phyloP scores from a whole-genome alignment of 2,797 vertebrate species.

The Mastacembelus armatus region DNA sequence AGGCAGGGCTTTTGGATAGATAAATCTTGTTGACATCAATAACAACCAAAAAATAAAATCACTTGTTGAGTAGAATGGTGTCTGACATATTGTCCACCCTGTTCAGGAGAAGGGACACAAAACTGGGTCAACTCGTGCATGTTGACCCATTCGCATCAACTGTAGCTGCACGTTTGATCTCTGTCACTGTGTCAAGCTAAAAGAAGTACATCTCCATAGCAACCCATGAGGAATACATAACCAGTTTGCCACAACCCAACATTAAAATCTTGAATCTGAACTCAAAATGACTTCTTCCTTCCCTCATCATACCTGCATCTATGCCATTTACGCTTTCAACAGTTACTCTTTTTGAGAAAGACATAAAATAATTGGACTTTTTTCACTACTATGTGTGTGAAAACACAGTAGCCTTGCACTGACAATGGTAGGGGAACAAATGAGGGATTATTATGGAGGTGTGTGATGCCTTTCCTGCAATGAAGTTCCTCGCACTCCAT shows the following conservation, averaged over 20 bases:
- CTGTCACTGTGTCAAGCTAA: conserved; percentile 15
- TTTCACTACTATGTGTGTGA: conserved; percentile 65
- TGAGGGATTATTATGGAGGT: conserved; percentile 82
- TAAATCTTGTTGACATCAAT: background rate
- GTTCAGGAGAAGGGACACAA: background rate
- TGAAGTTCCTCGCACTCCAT: conserved; percentile 87
- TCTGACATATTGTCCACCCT: background rate
- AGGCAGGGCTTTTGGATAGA: too few species aligned
- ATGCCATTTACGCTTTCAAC: conserved; percentile 70
- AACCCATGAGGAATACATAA: conserved; percentile 43
- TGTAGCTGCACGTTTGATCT: conserved; percentile 10
- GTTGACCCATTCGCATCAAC: conserved; percentile 14
- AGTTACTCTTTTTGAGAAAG: conserved; percentile 58
- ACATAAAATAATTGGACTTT: conserved; percentile 77
- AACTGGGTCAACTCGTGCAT: conserved; percentile 3
- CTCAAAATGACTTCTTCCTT: conserved; percentile 48
- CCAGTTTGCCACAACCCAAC: conserved; percentile 35
- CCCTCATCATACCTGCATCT: conserved; percentile 74
- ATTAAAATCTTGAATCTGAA: conserved; percentile 33
- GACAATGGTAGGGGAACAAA: conserved; percentile 82
- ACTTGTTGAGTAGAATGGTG: background rate
- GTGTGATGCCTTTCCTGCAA: conserved; percentile 80
- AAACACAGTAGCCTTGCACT: conserved; percentile 68
- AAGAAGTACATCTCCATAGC: conserved; percentile 36
- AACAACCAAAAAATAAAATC: conserved; percentile 1